phyloP scores from a whole-genome alignment of 2,113 vertebrate species.

The Calidris pygmaea region DNA sequence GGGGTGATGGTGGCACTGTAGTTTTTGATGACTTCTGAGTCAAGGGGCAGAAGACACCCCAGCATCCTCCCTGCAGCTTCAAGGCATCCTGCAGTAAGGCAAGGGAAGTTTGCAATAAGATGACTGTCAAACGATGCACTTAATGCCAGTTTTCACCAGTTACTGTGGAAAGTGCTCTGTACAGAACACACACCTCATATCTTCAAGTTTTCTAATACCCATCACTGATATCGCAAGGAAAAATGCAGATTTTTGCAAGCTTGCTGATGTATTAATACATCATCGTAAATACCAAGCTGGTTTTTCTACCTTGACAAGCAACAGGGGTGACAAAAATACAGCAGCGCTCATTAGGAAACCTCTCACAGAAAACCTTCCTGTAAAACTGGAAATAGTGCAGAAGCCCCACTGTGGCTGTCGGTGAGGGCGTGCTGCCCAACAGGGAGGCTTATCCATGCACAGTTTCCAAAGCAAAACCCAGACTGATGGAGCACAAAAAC shows the following conservation, averaged over 20 bases:
- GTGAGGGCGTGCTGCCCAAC: background rate
- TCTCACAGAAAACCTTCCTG: background rate
- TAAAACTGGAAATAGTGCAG: background rate
- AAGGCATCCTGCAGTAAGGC: background rate
- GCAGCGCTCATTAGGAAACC: background rate
- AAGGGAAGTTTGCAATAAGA: background rate
- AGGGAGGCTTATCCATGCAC: background rate
- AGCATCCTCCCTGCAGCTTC: background rate
- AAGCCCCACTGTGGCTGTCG: background rate
- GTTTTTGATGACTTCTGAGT: background rate
- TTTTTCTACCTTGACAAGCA: background rate
- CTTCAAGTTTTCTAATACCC: background rate
- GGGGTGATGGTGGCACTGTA: accelerated
- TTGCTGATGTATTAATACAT: background rate
- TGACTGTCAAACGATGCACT: background rate
- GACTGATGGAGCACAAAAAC: background rate
- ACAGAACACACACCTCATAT: background rate
- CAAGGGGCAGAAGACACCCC: background rate
- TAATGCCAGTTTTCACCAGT: background rate
- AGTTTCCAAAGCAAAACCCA: background rate
- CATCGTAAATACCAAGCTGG: background rate
- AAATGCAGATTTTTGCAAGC: background rate
- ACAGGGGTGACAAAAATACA: background rate
- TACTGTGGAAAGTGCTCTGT: background rate
- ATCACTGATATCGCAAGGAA: background rate